These are phyloP conservation scores for Platycnemis pennipes DNA, from an alignment of 2,888 invertebrate species.

Conservation along the genomic window DNA sequence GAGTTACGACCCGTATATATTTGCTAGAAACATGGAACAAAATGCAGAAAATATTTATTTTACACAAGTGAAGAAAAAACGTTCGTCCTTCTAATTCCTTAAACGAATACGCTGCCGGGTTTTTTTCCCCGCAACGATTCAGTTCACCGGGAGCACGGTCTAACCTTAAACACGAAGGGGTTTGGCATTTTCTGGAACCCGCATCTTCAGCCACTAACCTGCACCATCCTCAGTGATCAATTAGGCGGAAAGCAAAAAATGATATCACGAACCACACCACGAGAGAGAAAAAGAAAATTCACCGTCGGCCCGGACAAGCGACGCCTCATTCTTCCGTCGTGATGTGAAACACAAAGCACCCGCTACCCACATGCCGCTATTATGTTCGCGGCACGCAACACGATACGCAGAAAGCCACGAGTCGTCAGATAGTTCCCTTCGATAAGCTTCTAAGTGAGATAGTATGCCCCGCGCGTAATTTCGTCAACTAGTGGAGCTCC, in stretches of 20 bases:
- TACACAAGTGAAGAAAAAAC: no score
- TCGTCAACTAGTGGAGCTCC: neutral
- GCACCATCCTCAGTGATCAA: neutral
- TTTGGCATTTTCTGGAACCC: neutral
- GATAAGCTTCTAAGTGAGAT: neutral
- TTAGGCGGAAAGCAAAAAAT: neutral
- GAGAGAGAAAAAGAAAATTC: neutral
- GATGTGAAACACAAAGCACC: neutral
- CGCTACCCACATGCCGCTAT: neutral
- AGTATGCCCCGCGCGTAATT: neutral
- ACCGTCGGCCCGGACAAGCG: neutral
- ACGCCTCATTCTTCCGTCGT: neutral
- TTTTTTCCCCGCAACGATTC: no score
- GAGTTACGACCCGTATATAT: no score
- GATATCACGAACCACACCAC: neutral
- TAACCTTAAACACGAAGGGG: no score
- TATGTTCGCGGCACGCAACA: neutral
- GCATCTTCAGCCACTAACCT: neutral
- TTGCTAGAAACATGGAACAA: no score
- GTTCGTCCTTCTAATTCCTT: no score
- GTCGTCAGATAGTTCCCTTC: neutral
- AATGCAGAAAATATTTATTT: no score
- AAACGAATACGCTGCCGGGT: no score
- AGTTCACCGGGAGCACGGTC: no score
- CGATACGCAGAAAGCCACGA: neutral